Evolutionary conservation across 2,113 vertebrate genomes (phyloP), one percentile per base, ranked within the genome.

Genomic region (Charina bottae): DNA sequence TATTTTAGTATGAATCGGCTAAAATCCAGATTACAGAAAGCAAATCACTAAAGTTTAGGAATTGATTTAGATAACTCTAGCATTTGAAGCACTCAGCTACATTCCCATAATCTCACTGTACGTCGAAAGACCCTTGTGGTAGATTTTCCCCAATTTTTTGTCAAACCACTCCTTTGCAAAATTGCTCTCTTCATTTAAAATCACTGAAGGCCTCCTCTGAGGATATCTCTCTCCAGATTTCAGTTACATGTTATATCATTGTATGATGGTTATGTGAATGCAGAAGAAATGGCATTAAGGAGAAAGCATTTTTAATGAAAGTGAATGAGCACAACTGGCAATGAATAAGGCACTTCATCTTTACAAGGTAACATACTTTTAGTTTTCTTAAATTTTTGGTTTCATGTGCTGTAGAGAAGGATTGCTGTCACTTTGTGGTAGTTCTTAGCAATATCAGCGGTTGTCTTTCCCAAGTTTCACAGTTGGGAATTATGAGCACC

Each of bases 41-140:
- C 54, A 78, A 89, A 92, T 53, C 72, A 84, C 64, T 55, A 33
- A 89, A 85, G 33, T n/a, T 8, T 42, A 85, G 78, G 23, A 92
- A 85, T 28, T 54, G 58, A 62, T 64, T 85, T 54, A 84, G 62
- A 58, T 83, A 58, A 15, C n/a, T 54, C 49, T 78, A 54, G 54
- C 53, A 78, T n/a, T 58, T 8, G 42, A 83, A 55, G 64, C 6
- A 28, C 64, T 59, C 37, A 89, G 72, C 7, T 83, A 62, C 4
- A 33, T 37, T 10, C 13, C 46, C 56, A 84, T 37, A 15, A 62
- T 17, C 26, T 33, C 11, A 54, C 13, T 62, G 8, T 72, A 72
- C 85, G 15, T 72, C 62, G 53, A 53, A 89, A 83, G 26, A 11
- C 64, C 90, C 26, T 28, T 23, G 15, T 46, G 26, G 17, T 68